phyloP scores from a whole-genome alignment of 2,797 vertebrate genomes.

The Centroberyx gerrardi region DNA sequence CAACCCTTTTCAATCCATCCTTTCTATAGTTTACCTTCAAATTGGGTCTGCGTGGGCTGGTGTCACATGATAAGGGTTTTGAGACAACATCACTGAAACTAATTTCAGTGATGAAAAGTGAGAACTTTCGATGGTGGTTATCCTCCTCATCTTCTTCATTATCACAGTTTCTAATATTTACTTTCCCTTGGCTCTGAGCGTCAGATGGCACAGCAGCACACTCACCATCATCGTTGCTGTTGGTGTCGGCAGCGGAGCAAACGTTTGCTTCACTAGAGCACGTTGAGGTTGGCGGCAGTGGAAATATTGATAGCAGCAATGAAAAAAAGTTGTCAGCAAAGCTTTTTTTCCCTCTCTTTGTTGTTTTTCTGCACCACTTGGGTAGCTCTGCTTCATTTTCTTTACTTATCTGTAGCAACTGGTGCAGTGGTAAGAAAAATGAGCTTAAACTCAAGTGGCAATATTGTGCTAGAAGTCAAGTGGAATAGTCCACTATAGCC shows the following conservation, averaged over 20 bases:
- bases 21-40: background rate
- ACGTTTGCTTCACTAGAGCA: conserved; percentile 48
- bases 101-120: too few species aligned
- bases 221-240: conserved; percentile 23
- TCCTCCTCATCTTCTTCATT: background rate
- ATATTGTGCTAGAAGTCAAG: background rate
- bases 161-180: background rate
- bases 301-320: conserved; percentile 48
- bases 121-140: too few species aligned
- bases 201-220: conserved; percentile 12
- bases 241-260: conserved; percentile 38
- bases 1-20: background rate
- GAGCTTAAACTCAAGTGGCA: background rate
- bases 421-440: background rate
- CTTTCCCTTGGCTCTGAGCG: background rate
- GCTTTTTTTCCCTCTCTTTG: conserved; percentile 29
- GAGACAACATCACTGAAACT: too few species aligned
- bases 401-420: background rate
- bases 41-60: background rate
- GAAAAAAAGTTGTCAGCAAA: conserved; percentile 39
- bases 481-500: background rate
- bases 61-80: too few species aligned
- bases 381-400: conserved; percentile 26
- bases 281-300: conserved; percentile 36
- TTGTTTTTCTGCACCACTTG: conserved; percentile 26